Percentiles rank a stretch among this genome's conserved stretches.
phyloP scores from a whole-genome alignment of 1,140 invertebrate genomes.

The Drosophila bocqueti region DNA sequence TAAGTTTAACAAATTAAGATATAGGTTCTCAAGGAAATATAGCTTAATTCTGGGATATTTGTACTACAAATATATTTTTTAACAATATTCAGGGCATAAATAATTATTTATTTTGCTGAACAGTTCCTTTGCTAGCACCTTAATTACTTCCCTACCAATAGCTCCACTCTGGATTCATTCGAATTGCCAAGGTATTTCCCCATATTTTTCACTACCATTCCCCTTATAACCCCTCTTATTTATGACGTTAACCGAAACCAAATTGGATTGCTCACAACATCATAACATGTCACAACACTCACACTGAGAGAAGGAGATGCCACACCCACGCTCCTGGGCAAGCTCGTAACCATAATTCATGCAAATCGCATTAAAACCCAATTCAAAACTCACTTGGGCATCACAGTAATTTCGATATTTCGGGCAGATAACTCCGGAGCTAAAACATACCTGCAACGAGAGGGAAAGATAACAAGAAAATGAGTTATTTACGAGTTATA shows the following conservation, averaged over 20 bases:
- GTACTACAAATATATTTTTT: background rate
- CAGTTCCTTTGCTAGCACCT: background rate
- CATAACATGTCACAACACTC: slow-evolving; percentile 50
- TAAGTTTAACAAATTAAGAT: background rate
- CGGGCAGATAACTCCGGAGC: slow-evolving; percentile 6
- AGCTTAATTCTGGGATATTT: background rate
- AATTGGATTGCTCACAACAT: slow-evolving; percentile 38
- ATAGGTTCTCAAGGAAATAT: background rate
- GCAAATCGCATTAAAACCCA: slow-evolving; percentile 74
- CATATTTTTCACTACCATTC: slow-evolving; percentile 4
- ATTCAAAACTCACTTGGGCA: slow-evolving; percentile 69
- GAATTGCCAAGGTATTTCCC: slow-evolving; percentile 1
- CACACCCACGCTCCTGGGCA: slow-evolving; percentile 39
- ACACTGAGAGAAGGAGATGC: slow-evolving; percentile 13
- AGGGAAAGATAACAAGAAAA: slow-evolving; percentile 55
- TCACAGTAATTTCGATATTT: slow-evolving; percentile 47
- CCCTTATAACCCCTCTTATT: slow-evolving; percentile 27
- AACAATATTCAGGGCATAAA: background rate
- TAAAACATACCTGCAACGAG: slow-evolving; percentile 59
- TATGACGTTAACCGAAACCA: slow-evolving; percentile 35
- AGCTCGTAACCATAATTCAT: slow-evolving; percentile 65
- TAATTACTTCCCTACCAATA: slow-evolving; percentile 2
- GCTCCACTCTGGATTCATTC: background rate
- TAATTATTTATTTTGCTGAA: background rate
- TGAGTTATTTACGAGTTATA: slow-evolving; percentile 49